A percentile compares a stretch with the other conserved stretches of the same genome.
Conservation (phyloP, 1,140 invertebrate genomes). For the Hesperophylax magnus region DNA sequence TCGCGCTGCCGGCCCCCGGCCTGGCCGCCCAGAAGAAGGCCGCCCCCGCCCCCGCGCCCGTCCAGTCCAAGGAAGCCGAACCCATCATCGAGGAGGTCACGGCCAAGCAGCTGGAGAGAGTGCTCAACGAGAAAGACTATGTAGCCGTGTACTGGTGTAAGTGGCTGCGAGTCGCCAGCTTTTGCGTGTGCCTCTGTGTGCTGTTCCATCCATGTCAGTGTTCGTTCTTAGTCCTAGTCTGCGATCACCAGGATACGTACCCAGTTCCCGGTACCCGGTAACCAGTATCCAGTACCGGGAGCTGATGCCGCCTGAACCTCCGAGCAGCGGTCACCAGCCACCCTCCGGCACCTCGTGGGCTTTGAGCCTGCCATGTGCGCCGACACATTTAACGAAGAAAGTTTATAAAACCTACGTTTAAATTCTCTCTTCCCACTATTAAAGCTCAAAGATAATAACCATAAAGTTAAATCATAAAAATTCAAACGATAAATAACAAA, state of each 20-base stretch:
- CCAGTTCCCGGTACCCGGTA: no score
- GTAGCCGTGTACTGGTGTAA: slow-evolving; percentile 97
- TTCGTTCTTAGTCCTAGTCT: background rate
- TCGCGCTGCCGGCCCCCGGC: slow-evolving; percentile 71
- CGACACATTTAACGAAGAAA: no score
- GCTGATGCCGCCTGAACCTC: no score
- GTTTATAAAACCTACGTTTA: no score
- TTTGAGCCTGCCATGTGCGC: no score
- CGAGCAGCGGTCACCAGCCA: no score
- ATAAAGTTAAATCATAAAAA: no score
- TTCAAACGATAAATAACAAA: no score
- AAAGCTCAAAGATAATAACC: no score
- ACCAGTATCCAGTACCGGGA: no score
- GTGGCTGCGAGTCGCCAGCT: slow-evolving; percentile 65
- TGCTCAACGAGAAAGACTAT: slow-evolving; percentile 91
- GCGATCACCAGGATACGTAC: background rate
- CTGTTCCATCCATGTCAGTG: slow-evolving; percentile 23
- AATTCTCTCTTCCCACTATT: no score
- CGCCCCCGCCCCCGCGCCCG: slow-evolving; percentile 60
- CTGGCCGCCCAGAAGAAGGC: slow-evolving; percentile 63
- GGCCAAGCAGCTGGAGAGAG: slow-evolving; percentile 89
- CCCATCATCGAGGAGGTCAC: slow-evolving; percentile 93
- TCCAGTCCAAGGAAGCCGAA: slow-evolving; percentile 71
- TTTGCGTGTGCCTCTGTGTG: slow-evolving; percentile 30
- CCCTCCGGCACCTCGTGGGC: no score